phyloP scores from a whole-genome alignment of 2,113 vertebrate genomes.

The Nicator chloris region DNA sequence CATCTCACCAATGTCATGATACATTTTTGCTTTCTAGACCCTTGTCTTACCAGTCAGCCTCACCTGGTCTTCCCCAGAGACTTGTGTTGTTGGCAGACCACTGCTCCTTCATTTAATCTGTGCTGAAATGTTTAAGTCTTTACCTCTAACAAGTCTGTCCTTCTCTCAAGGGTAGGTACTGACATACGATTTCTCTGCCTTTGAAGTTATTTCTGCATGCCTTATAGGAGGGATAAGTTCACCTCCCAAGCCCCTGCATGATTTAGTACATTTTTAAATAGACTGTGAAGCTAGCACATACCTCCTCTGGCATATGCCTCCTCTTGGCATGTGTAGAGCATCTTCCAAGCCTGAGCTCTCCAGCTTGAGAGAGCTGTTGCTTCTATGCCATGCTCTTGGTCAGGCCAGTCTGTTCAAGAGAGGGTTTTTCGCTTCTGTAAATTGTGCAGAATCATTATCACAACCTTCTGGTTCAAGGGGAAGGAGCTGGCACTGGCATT shows the following conservation, averaged over 20 bases:
- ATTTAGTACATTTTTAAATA: background rate
- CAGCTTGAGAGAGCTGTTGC: background rate
- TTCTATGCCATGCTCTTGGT: background rate
- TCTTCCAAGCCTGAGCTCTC: background rate
- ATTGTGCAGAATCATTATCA: constrained; percentile 83
- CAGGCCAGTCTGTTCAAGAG: background rate
- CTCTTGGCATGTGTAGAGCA: fast-evolving
- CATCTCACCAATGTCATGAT: background rate
- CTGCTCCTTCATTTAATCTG: background rate
- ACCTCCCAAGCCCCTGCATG: background rate
- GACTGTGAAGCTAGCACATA: fast-evolving
- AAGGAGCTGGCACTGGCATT: constrained; percentile 83
- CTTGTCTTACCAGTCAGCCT: background rate
- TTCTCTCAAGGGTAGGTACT: background rate
- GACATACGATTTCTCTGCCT: background rate
- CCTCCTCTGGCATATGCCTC: background rate
- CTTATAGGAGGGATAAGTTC: background rate
- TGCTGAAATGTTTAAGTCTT: background rate
- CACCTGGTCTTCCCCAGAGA: background rate
- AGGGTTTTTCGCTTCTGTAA: background rate
- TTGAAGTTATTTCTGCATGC: background rate
- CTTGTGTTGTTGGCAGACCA: background rate
- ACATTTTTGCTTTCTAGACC: background rate
- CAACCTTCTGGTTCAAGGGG: constrained; percentile 83
- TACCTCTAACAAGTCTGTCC: background rate